phyloP scores from a whole-genome alignment of 2,797 vertebrate genomes.

The Phaenicophaeus curvirostris region DNA sequence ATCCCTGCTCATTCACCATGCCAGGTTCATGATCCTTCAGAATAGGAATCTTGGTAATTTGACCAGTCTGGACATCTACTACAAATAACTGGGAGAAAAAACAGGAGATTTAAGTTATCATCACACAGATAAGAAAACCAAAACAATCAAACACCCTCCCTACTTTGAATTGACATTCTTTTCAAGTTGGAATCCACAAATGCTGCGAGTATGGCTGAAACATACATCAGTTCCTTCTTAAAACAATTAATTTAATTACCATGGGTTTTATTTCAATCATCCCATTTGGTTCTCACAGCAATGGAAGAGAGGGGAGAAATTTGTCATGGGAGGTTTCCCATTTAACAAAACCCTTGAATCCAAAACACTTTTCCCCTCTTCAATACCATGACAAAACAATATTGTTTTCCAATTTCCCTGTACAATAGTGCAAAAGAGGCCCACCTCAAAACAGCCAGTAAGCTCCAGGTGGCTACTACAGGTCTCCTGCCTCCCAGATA shows the following conservation, averaged over 20 bases:
- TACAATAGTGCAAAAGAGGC: background rate
- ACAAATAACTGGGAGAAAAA: slow-evolving; percentile 88
- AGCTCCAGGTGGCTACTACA: fast-evolving
- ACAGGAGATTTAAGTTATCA: background rate
- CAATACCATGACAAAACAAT: background rate
- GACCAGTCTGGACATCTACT: slow-evolving; percentile 91
- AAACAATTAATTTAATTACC: background rate
- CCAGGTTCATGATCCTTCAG: slow-evolving; percentile 89
- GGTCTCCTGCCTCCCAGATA: background rate
- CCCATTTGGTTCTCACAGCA: background rate
- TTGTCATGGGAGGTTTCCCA: background rate
- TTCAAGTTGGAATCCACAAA: background rate
- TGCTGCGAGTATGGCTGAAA: background rate
- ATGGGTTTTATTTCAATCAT: background rate
- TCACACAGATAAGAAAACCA: background rate
- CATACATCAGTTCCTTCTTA: background rate
- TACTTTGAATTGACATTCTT: background rate
- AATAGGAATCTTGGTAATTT: slow-evolving; percentile 97
- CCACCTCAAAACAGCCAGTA: background rate
- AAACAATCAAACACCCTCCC: background rate
- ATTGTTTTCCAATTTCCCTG: background rate
- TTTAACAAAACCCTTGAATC: background rate
- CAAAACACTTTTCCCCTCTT: background rate
- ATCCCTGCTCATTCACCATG: slow-evolving; percentile 90
- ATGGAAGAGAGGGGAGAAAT: background rate